phyloP scores from a whole-genome alignment of 2,797 vertebrate genomes.

The Danio albolineatus region DNA sequence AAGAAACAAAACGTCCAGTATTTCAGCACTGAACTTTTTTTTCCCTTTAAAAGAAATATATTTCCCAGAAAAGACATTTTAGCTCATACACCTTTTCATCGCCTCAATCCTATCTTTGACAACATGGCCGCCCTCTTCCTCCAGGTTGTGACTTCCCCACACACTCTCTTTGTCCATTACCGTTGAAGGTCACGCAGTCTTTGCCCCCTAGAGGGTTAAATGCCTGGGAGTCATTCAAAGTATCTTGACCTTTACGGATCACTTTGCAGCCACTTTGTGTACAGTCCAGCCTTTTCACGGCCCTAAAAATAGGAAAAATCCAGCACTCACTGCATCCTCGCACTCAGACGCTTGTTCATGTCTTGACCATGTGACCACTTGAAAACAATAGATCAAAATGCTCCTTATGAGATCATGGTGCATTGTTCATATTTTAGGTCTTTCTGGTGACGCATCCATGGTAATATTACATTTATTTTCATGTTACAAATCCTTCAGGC shows the following conservation, averaged over 20 bases:
- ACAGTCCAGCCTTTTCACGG: not conserved
- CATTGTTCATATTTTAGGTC: not conserved
- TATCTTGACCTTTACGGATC: conserved; percentile 34
- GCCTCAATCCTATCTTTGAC: conserved; percentile 1
- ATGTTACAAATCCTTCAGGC: not conserved
- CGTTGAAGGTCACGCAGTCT: conserved; percentile 28
- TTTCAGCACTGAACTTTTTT: not conserved
- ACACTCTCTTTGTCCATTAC: conserved; percentile 18
- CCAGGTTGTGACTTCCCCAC: not conserved
- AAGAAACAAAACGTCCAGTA: not conserved
- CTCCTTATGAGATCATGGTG: not conserved
- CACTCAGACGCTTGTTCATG: not conserved
- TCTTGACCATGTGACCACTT: not conserved
- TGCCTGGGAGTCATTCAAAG: not conserved
- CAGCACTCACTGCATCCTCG: not conserved
- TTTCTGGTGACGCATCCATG: not conserved
- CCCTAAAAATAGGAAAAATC: not conserved
- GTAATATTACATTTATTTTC: not conserved
- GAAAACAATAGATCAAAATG: not conserved
- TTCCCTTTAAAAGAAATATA: not conserved
- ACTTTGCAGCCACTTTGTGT: conserved; percentile 1
- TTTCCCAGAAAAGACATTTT: conserved; percentile 31
- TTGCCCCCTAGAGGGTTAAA: conserved; percentile 21
- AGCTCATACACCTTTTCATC: not conserved
- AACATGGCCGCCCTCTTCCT: not conserved